These are phyloP conservation scores for Rhyacophila evoluta DNA, from an alignment of 2,888 invertebrate species.

Conservation along the genomic window DNA sequence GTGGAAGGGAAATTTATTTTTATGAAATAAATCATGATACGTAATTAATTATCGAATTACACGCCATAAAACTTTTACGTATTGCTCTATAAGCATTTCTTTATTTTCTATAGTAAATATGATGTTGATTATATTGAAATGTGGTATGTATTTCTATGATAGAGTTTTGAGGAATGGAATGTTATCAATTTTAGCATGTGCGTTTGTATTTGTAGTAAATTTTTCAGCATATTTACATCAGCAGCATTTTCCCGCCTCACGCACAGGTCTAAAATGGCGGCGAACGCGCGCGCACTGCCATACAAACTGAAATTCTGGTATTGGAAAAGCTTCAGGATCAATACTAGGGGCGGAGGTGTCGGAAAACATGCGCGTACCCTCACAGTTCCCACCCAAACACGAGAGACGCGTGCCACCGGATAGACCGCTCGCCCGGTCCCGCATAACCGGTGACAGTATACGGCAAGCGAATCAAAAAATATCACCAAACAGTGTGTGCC, in stretches of 20 bases:
- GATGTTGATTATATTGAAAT: too few species aligned
- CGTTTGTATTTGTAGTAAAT: neutral
- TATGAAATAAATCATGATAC: too few species aligned
- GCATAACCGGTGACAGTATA: neutral
- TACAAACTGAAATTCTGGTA: conserved; percentile 9
- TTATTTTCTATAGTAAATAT: too few species aligned
- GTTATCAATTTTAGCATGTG: neutral
- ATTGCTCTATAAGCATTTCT: too few species aligned
- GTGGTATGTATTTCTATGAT: too few species aligned
- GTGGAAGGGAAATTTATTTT: too few species aligned
- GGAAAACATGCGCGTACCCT: conserved; percentile 56
- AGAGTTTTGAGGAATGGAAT: too few species aligned
- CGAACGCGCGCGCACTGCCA: conserved; percentile 29
- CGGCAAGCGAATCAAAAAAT: neutral
- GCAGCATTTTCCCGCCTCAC: conserved; percentile 46
- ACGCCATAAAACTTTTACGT: too few species aligned
- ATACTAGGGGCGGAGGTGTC: conserved; percentile 56
- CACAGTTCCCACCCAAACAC: conserved; percentile 44
- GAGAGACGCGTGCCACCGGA: conserved; percentile 51
- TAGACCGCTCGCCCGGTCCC: conserved; percentile 39
- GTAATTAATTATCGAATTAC: too few species aligned
- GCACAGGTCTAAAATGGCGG: conserved; percentile 45
- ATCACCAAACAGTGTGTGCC: neutral
- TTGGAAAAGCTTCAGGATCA: conserved; percentile 46
- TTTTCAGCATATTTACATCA: neutral